A percentile compares a stretch with the other conserved stretches of the same genome.
Evolutionary conservation across 35 echinoderm and acorn worm genomes (phyloP).

Genomic region (Holothuria glaberrima): DNA sequence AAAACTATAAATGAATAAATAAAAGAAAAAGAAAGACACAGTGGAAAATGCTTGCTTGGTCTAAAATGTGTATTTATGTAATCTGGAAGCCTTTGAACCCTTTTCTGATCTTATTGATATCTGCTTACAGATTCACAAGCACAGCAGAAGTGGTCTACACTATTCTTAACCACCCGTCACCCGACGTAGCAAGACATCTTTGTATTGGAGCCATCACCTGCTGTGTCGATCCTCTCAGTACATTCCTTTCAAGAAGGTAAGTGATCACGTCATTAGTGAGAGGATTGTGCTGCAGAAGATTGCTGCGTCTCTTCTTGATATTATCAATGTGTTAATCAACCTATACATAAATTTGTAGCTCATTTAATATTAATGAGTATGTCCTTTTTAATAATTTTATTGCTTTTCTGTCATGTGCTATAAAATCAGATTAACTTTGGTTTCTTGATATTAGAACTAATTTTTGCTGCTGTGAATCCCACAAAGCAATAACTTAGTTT

Average conservation of each 20-base stretch:
- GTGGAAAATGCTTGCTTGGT: no score
- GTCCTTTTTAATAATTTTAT: no score
- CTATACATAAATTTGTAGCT: no score
- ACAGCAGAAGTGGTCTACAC: slow-evolving; percentile 72
- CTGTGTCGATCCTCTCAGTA: slow-evolving; percentile 88
- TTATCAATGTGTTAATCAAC: no score
- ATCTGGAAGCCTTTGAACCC: no score
- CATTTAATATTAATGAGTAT: no score
- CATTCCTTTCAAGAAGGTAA: slow-evolving; percentile 84
- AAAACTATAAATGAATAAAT: no score
- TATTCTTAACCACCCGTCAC: slow-evolving; percentile 74
- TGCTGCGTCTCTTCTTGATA: no score
- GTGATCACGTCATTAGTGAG: not conserved
- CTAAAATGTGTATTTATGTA: no score
- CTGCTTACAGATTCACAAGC: slow-evolving; percentile 62
- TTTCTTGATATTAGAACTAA: not conserved
- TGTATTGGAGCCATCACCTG: slow-evolving; percentile 88
- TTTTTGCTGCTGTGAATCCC: not conserved
- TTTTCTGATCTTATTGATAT: not conserved
- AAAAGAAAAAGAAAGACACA: no score
- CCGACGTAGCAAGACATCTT: slow-evolving; percentile 68
- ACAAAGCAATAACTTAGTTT: not conserved
- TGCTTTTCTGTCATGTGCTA: not conserved
- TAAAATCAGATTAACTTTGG: not conserved
- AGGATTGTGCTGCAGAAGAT: no score